Base-by-base conservation (phyloP, 1,140 invertebrate species). In the Limonius californicus region DNA sequence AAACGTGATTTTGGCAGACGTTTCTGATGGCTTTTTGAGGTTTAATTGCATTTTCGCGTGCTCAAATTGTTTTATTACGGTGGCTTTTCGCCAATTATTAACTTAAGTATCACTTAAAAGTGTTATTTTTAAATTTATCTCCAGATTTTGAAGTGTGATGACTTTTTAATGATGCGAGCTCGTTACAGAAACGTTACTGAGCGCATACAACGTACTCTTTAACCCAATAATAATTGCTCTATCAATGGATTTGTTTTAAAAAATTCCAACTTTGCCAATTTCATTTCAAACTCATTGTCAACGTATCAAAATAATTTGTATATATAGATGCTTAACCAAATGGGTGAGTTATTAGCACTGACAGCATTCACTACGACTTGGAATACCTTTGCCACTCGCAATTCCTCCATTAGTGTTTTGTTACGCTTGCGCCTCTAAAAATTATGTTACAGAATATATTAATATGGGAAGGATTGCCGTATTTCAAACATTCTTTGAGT, bases 41-140 rank as follows among this genome's bases (percentile, higher is more conserved):
- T 68, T 66, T 68, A 66, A 68, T 68, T 68, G 58, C 66, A 67
- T 60, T 67, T 67, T 67, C 62, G 65, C 61, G 62, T 68, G 67
- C 62, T 60, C 39, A 66, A 66, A 65, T 64, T 66, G 67, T 68
- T 70, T 70, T 70, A 70, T 70, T 70, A 55, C 61, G 54, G 62
- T 62, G 66, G 66, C 68, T 68, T 56, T 61, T 57, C 47, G 68
- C 64, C 68, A 68, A 68, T 70, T 70, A 70, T 66, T 54, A 70
- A 61, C 63, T 58, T 66, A 62, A 68, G 59, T 64, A 57, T 60
- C 67, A 58, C 59, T 66, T 66, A 50, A 59, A 61, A 68, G 45
- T 47, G 64, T 62, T 66, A 63, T 62, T 68, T 66, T 64, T 64
- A 66, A 68, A 68, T 60, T 60, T 47, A 21, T 60, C 12, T 42